phyloP scores from a whole-genome alignment of 1,140 invertebrate genomes.

The Zaprionus ornatus region DNA sequence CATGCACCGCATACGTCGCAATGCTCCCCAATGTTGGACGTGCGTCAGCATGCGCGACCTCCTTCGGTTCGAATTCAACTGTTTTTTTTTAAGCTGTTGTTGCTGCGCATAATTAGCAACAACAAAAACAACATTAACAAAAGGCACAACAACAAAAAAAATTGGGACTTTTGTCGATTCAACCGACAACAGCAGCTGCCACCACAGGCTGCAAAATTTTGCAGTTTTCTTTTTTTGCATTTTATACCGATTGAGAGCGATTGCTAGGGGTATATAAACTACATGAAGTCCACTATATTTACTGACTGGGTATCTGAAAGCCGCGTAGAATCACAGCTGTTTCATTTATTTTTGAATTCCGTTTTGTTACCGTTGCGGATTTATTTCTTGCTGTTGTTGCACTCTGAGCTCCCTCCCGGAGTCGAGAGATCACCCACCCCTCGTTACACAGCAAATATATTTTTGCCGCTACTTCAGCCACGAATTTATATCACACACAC shows the following conservation, averaged over 20 bases:
- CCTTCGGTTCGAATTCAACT: slow-evolving; percentile 32
- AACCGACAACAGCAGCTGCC: slow-evolving; percentile 49
- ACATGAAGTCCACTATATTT: background rate
- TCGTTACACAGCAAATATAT: slow-evolving; percentile 30
- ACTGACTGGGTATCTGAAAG: background rate
- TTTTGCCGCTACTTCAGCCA: slow-evolving; percentile 39
- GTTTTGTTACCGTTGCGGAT: slow-evolving; percentile 50
- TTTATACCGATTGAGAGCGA: background rate
- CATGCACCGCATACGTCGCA: background rate
- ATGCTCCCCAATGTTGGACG: slow-evolving; percentile 2
- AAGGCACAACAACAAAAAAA: background rate
- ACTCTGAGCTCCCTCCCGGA: slow-evolving; percentile 9
- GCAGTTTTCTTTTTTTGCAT: slow-evolving; percentile 7
- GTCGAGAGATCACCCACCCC: slow-evolving; percentile 32
- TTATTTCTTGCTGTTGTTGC: slow-evolving; percentile 53
- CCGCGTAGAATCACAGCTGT: background rate
- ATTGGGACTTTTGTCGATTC: slow-evolving; percentile 48
- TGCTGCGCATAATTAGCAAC: slow-evolving; percentile 65
- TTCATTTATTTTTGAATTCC: slow-evolving; percentile 15
- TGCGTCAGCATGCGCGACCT: slow-evolving; percentile 63
- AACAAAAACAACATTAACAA: slow-evolving; percentile 42
- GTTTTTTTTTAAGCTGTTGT: slow-evolving; percentile 10
- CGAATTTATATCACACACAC: slow-evolving; percentile 15
- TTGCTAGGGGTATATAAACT: background rate
- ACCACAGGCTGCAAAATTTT: slow-evolving; percentile 46